These are phyloP conservation scores for Sakesphorus luctuosus DNA, from an alignment of 2,113 vertebrate species.

Conservation along the genomic window DNA sequence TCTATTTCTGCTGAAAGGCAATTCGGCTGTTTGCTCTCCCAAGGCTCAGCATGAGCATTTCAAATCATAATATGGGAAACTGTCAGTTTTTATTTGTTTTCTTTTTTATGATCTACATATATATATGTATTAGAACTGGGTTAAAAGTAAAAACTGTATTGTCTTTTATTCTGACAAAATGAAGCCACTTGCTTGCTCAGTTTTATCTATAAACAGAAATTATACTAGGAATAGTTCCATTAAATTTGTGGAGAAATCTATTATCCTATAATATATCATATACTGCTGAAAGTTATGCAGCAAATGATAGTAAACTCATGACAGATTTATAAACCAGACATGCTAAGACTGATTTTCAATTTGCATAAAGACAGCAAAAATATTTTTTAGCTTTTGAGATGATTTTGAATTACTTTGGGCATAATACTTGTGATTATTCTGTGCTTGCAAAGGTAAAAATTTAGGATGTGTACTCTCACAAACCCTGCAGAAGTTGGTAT, in stretches of 20 bases:
- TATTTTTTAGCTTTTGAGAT: not conserved
- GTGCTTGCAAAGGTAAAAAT: not conserved
- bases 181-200: not conserved
- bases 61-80: not conserved
- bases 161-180: not conserved
- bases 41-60: not conserved
- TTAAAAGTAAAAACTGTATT: not conserved
- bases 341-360: not conserved
- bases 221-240: not conserved
- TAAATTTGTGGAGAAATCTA: not conserved
- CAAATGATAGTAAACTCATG: not conserved
- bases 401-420: not conserved
- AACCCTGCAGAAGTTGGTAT: not conserved
- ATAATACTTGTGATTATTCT: not conserved
- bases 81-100: not conserved
- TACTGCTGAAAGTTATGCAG: not conserved
- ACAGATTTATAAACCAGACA: not conserved
- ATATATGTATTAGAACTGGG: not conserved
- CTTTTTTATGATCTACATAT: not conserved
- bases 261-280: not conserved
- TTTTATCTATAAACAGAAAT: not conserved
- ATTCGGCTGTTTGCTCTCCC: not conserved
- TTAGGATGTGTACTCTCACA: not conserved
- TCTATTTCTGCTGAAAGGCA: not conserved
- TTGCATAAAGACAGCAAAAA: not conserved